Conservation (phyloP, 2,113 vertebrate species). For the Xiphorhynchus elegans region DNA sequence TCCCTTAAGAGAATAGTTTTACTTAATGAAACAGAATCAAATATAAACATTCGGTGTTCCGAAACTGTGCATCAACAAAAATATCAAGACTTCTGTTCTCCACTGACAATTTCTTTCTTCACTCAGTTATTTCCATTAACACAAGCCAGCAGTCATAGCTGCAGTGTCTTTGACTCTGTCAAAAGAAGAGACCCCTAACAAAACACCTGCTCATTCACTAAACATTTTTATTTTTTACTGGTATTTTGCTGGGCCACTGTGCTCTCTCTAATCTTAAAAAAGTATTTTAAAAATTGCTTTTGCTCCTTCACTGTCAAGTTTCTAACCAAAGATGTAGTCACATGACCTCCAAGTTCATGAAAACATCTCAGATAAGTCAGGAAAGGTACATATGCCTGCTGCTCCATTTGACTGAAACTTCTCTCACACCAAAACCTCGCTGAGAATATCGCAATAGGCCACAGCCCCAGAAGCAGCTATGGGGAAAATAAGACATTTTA, state of each 20-base stretch:
- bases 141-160: not conserved
- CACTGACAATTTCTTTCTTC: not conserved
- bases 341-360: not conserved
- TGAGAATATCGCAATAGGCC: not conserved
- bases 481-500: not conserved
- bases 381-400: not conserved
- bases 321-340: not conserved
- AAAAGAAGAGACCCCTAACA: not conserved
- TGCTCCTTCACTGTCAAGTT: not conserved
- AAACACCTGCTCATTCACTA: not conserved
- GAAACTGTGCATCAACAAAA: not conserved
- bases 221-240: not conserved
- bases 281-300: not conserved
- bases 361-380: not conserved
- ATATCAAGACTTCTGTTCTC: not conserved
- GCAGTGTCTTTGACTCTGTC: not conserved
- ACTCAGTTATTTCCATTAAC: not conserved
- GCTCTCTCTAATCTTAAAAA: not conserved
- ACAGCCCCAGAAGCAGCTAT: not conserved
- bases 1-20: not conserved
- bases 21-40: not conserved
- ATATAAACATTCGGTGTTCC: not conserved
- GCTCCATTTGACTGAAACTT: not conserved
- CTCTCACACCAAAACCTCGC: not conserved
- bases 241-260: not conserved